Evolutionary conservation across 2,888 invertebrate species (phyloP).

Genomic region (Drosophila incognita): DNA sequence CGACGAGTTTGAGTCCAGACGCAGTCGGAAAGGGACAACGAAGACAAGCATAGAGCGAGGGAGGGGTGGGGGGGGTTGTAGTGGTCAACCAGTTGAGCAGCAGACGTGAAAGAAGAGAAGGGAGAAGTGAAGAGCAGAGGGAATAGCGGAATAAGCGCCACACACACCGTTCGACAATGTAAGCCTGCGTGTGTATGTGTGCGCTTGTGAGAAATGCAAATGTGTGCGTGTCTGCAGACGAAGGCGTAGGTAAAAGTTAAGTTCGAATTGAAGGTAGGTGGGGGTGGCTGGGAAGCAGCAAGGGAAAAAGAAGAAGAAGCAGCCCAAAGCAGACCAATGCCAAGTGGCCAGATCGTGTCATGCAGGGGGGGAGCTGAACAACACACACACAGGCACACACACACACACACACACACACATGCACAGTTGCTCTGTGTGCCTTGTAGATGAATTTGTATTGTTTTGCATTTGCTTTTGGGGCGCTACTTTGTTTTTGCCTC

Average conservation of each 20-base stretch:
- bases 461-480: slow-evolving; percentile 81
- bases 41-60: not conserved
- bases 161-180: slow-evolving; percentile 51
- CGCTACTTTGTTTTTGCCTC: slow-evolving; percentile 74
- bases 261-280: slow-evolving; percentile 3
- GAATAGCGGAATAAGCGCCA: slow-evolving; percentile 57
- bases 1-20: slow-evolving; percentile 39
- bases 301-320: slow-evolving; percentile 27
- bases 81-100: slow-evolving; percentile 61
- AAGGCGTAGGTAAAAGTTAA: slow-evolving; percentile 5
- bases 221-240: slow-evolving; percentile 60
- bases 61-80: not conserved
- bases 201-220: slow-evolving; percentile 68
- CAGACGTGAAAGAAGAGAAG: slow-evolving; percentile 29
- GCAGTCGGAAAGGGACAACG: slow-evolving; percentile 38
- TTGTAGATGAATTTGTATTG: slow-evolving; percentile 79
- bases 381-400: slow-evolving; percentile 16
- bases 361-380: slow-evolving; percentile 42
- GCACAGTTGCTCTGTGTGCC: slow-evolving; percentile 37
- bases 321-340: slow-evolving; percentile 55
- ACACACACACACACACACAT: slow-evolving; percentile 1
- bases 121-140: slow-evolving; percentile 19
- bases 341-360: slow-evolving; percentile 52
- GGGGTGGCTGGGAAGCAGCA: slow-evolving; percentile 8
- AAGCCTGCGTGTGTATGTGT: slow-evolving; percentile 3